Evolutionary conservation across 92 coral and sea anemone genomes (phyloP), one percentile per base, ranked within the genome.

Genomic region (Phymanthus crucifer): DNA sequence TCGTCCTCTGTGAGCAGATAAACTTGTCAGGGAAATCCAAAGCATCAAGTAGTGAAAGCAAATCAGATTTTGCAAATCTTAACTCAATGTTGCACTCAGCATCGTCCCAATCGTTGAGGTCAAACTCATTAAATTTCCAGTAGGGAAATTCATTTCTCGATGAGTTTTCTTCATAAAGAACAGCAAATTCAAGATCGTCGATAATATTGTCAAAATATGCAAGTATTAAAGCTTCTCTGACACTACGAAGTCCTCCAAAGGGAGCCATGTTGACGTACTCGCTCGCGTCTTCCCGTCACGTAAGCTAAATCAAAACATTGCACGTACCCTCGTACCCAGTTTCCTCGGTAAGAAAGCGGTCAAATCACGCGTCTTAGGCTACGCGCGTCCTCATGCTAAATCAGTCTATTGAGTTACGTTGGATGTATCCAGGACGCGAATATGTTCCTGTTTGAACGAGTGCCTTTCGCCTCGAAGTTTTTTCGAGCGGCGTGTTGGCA

Each of bases 211-310:
- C 77, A 45, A 45, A 32, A 64, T 76, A 76, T 27, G 90, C 71
- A 76, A 86, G 35, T 32, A 83, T 50, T 54, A 83, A 73, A 71
- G 78, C 73, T 72, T 87, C 91, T 65, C 91, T 82, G 46, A 83
- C 80, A 40, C 87, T 82, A 69, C 78, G 87, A 40, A 82, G 85
- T 61, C 87, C 90, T 57, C 66, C 66, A 18, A 18, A 19, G 27
- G 66, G 66, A 56, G 66, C 66, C 66, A 81, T 43, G 45, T 73
- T 33, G 32, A 58, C 75, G 75, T 67, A 58, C 64, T 65, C 43
- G 74, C 61, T 67, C 83, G 12, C 75, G 38, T 78, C 71, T 78
- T 66, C 67, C 69, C 71, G 48, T 66, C 26, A 64, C 74, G 66
- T 11, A 57, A 57, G 84, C 84, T 80, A 70, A 80, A 71, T 45